phyloP scores from a whole-genome alignment of 1,140 invertebrate species.

The Episyrphus balteatus region DNA sequence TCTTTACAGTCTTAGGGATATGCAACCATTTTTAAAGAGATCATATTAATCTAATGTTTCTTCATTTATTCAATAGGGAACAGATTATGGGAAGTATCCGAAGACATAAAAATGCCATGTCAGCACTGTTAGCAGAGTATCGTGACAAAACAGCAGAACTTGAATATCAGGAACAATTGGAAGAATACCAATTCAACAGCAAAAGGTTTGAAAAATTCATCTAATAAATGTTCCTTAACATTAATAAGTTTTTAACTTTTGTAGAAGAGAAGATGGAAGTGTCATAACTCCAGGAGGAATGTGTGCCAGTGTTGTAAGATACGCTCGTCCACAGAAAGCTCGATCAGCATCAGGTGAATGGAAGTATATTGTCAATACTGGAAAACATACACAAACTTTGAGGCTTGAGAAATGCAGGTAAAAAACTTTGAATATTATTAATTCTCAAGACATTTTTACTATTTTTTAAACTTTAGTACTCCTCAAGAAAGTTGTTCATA shows the following conservation, averaged over 20 bases:
- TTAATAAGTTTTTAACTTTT: constrained; percentile 4
- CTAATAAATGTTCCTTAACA: background rate
- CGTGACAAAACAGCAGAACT: constrained; percentile 39
- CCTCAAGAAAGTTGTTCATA: constrained; percentile 65
- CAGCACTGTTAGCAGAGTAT: constrained; percentile 58
- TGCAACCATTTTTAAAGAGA: too few relatives aligned
- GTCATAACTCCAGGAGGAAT: constrained; percentile 47
- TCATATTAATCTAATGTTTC: too few relatives aligned
- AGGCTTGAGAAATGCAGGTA: constrained; percentile 75
- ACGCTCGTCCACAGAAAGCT: constrained; percentile 69
- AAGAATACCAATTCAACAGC: constrained; percentile 23
- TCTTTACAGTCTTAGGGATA: too few relatives aligned
- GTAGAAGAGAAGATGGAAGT: constrained; percentile 42
- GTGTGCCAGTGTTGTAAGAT: constrained; percentile 73
- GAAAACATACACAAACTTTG: constrained; percentile 73
- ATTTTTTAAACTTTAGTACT: constrained; percentile 41
- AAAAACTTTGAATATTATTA: background rate
- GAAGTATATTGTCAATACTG: constrained; percentile 82
- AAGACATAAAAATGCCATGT: constrained; percentile 54
- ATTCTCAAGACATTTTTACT: background rate
- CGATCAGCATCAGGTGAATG: constrained; percentile 68
- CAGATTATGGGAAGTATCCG: constrained; percentile 64
- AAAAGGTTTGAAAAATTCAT: constrained; percentile 19
- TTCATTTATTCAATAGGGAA: constrained; percentile 41
- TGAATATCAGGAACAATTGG: constrained; percentile 30